These are phyloP conservation scores for Neotoma lepida DNA, from an alignment of 2,113 vertebrate species.

Conservation along the genomic window DNA sequence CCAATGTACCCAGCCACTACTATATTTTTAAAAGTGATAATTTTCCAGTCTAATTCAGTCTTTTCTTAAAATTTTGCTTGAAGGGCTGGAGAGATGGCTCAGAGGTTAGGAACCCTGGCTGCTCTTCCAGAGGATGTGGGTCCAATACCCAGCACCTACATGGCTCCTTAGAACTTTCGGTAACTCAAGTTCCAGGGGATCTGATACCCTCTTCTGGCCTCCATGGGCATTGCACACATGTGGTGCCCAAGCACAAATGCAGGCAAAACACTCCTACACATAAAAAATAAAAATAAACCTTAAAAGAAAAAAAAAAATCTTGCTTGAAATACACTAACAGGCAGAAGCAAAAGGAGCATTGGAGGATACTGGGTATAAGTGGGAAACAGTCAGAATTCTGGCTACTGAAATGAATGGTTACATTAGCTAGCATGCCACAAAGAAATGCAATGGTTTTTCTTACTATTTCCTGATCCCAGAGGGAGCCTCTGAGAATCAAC, in stretches of 20 bases:
- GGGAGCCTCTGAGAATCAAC: background rate
- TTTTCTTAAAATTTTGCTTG: conserved; percentile 21
- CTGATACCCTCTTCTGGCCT: background rate
- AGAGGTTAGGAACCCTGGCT: background rate
- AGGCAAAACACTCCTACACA: background rate
- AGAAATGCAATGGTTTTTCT: background rate
- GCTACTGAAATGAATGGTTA: background rate
- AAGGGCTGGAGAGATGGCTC: background rate
- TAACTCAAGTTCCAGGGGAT: background rate
- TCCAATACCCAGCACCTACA: background rate
- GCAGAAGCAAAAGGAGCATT: background rate
- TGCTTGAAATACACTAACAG: conserved; percentile 20
- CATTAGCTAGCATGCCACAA: background rate
- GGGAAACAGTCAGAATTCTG: background rate
- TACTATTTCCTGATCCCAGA: background rate
- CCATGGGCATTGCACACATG: background rate
- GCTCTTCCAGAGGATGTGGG: background rate
- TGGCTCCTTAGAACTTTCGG: background rate
- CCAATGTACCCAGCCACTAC: background rate
- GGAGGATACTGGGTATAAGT: background rate
- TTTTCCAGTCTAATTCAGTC: background rate
- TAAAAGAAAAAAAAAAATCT: background rate
- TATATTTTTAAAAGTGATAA: background rate
- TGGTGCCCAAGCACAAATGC: background rate
- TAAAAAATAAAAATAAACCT: background rate